Evolutionary conservation across 2,797 vertebrate genomes (phyloP).

Genomic region (Propithecus perrieri): DNA sequence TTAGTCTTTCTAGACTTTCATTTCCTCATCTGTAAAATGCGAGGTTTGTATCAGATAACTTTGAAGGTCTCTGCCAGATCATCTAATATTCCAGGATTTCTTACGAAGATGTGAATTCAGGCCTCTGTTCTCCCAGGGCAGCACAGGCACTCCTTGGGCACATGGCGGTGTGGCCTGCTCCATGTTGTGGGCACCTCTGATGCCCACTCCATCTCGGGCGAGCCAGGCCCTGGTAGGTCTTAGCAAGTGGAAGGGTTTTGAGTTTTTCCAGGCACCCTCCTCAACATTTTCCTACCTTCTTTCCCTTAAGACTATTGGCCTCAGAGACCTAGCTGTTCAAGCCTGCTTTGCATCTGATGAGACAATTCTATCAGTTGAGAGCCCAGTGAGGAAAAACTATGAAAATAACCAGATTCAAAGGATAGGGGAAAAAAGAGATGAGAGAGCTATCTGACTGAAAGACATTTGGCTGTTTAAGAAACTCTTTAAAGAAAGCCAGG

Average conservation of each 20-base stretch:
- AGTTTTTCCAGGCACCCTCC: not conserved
- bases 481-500: not conserved
- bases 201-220: not conserved
- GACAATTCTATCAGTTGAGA: not conserved
- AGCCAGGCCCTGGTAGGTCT: not conserved
- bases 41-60: not conserved
- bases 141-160: too few relatives aligned
- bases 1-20: not conserved
- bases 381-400: not conserved
- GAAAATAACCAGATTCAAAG: not conserved
- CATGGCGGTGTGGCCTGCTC: not conserved
- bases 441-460: not conserved
- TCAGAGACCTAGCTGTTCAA: not conserved
- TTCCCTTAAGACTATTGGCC: not conserved
- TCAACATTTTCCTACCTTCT: not conserved
- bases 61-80: not conserved
- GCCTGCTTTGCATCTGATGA: not conserved
- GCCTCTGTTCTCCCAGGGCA: not conserved
- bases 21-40: not conserved
- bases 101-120: not conserved
- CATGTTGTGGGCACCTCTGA: not conserved
- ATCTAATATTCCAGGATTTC: not conserved
- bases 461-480: not conserved
- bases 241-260: not conserved
- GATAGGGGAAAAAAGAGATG: not conserved